Evolutionary conservation across 2,797 vertebrate genomes (phyloP).

Genomic region (Manis crassicaudata): DNA sequence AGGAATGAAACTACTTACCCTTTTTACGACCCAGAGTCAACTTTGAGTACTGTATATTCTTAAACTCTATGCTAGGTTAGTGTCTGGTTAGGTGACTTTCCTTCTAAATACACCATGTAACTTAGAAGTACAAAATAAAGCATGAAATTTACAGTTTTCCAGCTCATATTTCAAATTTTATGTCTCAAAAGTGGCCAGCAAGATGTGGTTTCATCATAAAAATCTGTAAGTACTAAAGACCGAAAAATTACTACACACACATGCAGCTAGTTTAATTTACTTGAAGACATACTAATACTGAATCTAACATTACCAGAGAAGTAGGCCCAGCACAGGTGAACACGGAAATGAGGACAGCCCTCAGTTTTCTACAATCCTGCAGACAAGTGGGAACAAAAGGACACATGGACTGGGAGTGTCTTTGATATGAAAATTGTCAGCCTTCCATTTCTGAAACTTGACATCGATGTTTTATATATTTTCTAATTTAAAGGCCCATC

Average conservation of each 20-base stretch:
- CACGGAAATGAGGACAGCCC: neutral
- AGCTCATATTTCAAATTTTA: neutral
- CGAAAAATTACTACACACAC: neutral
- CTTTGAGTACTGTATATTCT: neutral
- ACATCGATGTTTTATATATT: neutral
- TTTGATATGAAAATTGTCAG: neutral
- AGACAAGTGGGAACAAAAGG: neutral
- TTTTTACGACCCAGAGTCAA: neutral
- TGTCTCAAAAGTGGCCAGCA: neutral
- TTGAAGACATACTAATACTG: neutral
- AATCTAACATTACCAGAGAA: neutral
- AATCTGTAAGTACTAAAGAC: neutral
- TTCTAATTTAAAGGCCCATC: neutral
- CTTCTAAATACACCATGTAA: neutral
- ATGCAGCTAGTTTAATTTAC: neutral
- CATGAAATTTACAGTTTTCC: neutral
- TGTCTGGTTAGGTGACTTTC: neutral
- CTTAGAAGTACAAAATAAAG: neutral
- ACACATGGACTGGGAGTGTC: accelerated
- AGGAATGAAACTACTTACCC: neutral
- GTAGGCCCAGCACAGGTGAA: no score
- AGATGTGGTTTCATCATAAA: neutral
- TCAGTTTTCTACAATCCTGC: neutral
- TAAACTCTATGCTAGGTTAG: neutral
- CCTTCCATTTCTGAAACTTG: neutral